Evolutionary conservation across 2,888 invertebrate genomes (phyloP).

Genomic region (Coenonympha glycerion): DNA sequence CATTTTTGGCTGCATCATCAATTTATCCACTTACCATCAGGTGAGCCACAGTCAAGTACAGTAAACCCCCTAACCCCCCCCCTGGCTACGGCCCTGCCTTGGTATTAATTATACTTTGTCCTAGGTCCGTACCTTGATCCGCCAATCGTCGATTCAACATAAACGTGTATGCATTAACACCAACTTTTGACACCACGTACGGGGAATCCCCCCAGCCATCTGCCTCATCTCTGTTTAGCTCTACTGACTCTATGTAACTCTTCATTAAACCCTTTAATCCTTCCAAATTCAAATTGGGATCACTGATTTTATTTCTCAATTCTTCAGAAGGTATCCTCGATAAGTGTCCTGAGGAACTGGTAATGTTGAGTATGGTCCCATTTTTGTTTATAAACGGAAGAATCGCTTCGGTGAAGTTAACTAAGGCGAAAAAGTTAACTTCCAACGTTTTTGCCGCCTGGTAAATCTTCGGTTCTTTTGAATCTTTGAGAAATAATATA

Average conservation of each 20-base stretch:
- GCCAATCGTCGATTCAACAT: constrained; percentile 75
- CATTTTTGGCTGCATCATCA: no score
- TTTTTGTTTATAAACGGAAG: constrained; percentile 80
- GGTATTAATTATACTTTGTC: no score
- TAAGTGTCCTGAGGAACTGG: constrained; percentile 81
- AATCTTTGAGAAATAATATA: constrained; percentile 54
- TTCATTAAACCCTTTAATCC: constrained; percentile 76
- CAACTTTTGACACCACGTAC: constrained; percentile 85
- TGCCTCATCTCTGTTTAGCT: constrained; percentile 38
- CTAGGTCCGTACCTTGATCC: constrained; percentile 42
- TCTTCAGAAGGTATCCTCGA: constrained; percentile 75
- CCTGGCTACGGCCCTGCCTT: no score
- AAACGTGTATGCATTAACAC: constrained; percentile 80
- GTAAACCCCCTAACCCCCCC: no score
- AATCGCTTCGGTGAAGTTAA: constrained; percentile 73
- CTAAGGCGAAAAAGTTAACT: constrained; percentile 55
- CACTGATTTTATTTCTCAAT: constrained; percentile 63
- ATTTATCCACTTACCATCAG: no score
- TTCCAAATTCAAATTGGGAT: constrained; percentile 68
- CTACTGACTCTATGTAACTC: constrained; percentile 77
- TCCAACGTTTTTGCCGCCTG: constrained; percentile 55
- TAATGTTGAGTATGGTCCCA: constrained; percentile 83
- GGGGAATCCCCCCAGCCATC: constrained; percentile 78
- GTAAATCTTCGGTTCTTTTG: constrained; percentile 44
- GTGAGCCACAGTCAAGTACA: no score